phyloP scores from a whole-genome alignment of 2,113 vertebrate species.

The Thunnus thynnus region DNA sequence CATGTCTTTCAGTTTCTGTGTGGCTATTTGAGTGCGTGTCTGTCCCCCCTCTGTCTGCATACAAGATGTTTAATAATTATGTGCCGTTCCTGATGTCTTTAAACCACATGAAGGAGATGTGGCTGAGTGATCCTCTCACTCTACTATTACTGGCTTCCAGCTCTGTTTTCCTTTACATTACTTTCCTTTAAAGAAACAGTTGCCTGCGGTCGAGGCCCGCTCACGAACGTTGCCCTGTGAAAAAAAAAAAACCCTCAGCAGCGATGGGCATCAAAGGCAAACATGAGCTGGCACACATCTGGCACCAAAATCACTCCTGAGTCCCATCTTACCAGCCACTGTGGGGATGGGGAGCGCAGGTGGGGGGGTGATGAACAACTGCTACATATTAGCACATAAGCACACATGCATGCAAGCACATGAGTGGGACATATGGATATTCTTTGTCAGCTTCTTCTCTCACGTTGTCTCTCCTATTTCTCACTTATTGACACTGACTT shows the following conservation, averaged over 20 bases:
- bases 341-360: background rate
- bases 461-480: slow-evolving; percentile 11
- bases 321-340: slow-evolving; percentile 46
- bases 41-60: slow-evolving; percentile 18
- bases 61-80: slow-evolving; percentile 40
- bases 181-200: slow-evolving; percentile 37
- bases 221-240: slow-evolving; percentile 51
- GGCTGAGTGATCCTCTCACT: slow-evolving; percentile 46
- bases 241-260: slow-evolving; percentile 32
- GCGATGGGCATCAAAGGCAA: slow-evolving; percentile 55
- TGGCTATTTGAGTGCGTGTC: slow-evolving; percentile 32
- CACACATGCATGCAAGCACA: slow-evolving; percentile 32
- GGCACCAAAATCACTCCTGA: slow-evolving; percentile 33
- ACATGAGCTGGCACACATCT: slow-evolving; percentile 69
- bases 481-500: slow-evolving; percentile 15
- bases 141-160: slow-evolving; percentile 40
- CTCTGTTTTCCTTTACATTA: slow-evolving; percentile 62
- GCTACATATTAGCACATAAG: slow-evolving; percentile 41
- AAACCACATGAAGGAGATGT: slow-evolving; percentile 61
- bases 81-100: slow-evolving; percentile 42
- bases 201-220: slow-evolving; percentile 49
- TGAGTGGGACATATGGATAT: slow-evolving; percentile 47
- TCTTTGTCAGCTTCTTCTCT: slow-evolving; percentile 32
- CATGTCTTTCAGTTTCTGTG: background rate
- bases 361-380: slow-evolving; percentile 35